Base-by-base conservation (phyloP, 2,888 invertebrate genomes). In the Ochropleura leucogaster region DNA sequence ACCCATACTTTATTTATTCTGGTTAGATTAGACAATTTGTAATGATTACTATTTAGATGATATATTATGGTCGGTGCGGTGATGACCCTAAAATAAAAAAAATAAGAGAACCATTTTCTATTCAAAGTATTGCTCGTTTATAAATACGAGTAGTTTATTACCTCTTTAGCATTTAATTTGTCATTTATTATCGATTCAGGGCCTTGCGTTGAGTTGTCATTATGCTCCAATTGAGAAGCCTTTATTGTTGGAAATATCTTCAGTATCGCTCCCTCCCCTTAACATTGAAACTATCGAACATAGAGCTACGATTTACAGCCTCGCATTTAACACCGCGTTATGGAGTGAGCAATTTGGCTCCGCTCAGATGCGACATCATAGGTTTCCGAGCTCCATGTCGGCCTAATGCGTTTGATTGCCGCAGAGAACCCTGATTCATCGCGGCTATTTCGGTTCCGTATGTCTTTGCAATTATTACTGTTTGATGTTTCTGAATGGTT, bases 281-380 rank as follows among this genome's bases (percentile, higher is more conserved):
- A 89, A 90, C 68, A 64, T 53, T 67, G 72, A 60, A 77, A 77
- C 80, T 85, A 80, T 82, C 74, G 67, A 70, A 80, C 80, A 76
- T 79, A 53, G 78, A 87, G 83, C 77, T 83, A 85, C 89, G 86
- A 90, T 86, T 88, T 85, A 84, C 88, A 77, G 87, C 84, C 80
- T 88, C 89, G 86, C 88, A 90, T 91, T 90, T 90, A 88, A 89
- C 90, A 89, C 87, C 78, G 59, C 83, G 88, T 89, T 88, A 89
- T 88, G 88, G 88, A 89, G 89, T 79, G 86, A 87, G 89, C 91
- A 90, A 91, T 92, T 91, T 89, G 88, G 89, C 83, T 79, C 80
- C 72, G 72, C 72, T 68, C 77, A 72, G 77, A 84, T 85, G 72
- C 74, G 74, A 79, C 77, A 80, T 83, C 81, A 81, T 78, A 79